These are phyloP conservation scores for Antheraea mylitta DNA, from an alignment of 1,140 invertebrate genomes.

Conservation along the genomic window DNA sequence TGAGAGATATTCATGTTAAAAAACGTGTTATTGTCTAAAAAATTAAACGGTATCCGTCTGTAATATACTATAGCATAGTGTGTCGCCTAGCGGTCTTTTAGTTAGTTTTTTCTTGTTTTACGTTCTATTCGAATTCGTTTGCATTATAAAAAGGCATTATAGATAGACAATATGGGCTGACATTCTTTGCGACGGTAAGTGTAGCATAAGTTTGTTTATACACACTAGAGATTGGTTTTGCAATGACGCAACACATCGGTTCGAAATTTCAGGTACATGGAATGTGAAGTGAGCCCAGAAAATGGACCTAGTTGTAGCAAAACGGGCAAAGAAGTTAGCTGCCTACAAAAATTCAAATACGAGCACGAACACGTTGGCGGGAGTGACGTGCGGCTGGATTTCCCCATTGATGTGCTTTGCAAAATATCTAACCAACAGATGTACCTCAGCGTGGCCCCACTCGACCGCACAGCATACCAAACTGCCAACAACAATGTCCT, in stretches of 20 bases:
- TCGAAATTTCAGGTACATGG: conserved; percentile 54
- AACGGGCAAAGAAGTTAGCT: conserved; percentile 23
- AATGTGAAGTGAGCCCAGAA: conserved; percentile 47
- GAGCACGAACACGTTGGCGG: conserved; percentile 31
- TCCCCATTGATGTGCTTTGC: conserved; percentile 29
- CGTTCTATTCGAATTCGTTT: neutral
- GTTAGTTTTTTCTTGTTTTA: neutral
- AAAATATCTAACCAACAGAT: conserved; percentile 23
- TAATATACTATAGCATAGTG: conserved; percentile 4
- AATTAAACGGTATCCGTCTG: neutral
- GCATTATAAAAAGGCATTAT: neutral
- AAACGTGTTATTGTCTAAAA: neutral
- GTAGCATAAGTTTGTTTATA: neutral
- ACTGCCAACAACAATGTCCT: neutral
- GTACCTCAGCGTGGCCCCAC: conserved; percentile 16
- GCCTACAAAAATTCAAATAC: conserved; percentile 32
- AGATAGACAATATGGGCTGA: neutral
- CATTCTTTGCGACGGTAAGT: neutral
- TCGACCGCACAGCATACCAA: conserved; percentile 8
- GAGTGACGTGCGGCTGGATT: conserved; percentile 35
- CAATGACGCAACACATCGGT: conserved; percentile 8
- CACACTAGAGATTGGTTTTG: neutral
- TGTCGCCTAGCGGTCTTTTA: conserved; percentile 5
- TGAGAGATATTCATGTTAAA: neutral
- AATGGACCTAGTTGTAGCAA: conserved; percentile 40